A percentile compares a stretch with the other conserved stretches of the same genome.
These are phyloP conservation scores for Solenopsis fugax DNA, from an alignment of 1,140 invertebrate genomes.

Conservation along the genomic window DNA sequence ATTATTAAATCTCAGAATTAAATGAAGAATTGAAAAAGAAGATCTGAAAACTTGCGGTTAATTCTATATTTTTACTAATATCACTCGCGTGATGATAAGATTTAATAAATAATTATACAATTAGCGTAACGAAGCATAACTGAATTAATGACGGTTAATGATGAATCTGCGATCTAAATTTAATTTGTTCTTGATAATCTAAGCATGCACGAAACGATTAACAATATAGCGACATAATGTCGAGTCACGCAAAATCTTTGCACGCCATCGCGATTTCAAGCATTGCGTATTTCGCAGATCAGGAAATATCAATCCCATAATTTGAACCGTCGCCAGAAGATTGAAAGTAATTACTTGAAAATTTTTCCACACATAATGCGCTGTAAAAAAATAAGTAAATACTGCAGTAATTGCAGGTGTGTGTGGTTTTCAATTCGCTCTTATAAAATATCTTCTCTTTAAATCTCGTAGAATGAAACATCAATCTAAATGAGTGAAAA, in stretches of 20 bases:
- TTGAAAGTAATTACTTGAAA: constrained; percentile 35
- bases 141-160: background rate
- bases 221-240: constrained; percentile 41
- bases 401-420: background rate
- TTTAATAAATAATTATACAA: background rate
- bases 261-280: constrained; percentile 34
- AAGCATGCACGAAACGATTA: constrained; percentile 41
- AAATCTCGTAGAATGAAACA: too few species aligned
- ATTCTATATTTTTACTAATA: constrained; percentile 2
- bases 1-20: background rate
- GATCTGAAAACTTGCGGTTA: background rate
- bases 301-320: background rate
- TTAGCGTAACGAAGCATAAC: background rate
- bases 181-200: constrained; percentile 51
- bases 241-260: background rate
- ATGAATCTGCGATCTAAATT: background rate
- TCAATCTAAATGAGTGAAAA: too few species aligned
- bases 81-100: background rate
- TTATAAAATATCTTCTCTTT: background rate
- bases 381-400: constrained; percentile 50
- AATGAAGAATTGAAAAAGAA: background rate
- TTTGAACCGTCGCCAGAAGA: constrained; percentile 53
- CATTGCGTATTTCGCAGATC: constrained; percentile 44
- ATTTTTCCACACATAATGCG: background rate
- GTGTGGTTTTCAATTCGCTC: background rate